These are phyloP conservation scores for Vireo altiloquus DNA, from an alignment of 2,113 vertebrate genomes.

Conservation along the genomic window DNA sequence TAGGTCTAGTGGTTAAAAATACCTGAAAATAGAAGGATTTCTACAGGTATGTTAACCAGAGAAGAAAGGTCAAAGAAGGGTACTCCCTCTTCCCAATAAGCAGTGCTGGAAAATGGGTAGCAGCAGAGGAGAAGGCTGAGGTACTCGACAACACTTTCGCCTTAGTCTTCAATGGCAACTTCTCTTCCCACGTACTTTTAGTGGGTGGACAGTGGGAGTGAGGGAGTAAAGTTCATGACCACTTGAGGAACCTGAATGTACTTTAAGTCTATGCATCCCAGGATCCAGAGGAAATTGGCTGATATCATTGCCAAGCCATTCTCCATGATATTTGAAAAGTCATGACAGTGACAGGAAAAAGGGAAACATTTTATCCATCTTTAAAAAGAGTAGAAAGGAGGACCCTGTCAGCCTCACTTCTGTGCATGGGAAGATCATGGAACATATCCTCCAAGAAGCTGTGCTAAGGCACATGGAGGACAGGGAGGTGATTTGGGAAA, in stretches of 20 bases:
- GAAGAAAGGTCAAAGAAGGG: not conserved
- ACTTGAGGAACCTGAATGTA: not conserved
- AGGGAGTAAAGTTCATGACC: not conserved
- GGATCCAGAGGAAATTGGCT: not conserved
- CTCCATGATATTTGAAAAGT: not conserved
- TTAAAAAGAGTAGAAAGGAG: not conserved
- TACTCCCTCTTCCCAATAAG: not conserved
- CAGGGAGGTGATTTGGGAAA: not conserved
- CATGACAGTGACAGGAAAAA: not conserved
- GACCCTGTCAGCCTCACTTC: too few species aligned
- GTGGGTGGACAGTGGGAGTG: not conserved
- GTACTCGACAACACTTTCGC: not conserved
- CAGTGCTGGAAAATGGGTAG: not conserved
- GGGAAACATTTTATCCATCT: not conserved
- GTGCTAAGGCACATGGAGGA: not conserved
- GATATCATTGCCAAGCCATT: not conserved
- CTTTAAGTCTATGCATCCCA: not conserved
- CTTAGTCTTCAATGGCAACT: not conserved
- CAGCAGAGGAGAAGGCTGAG: not conserved
- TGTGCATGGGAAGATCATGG: not conserved
- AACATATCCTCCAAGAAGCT: not conserved
- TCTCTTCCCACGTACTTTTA: not conserved
- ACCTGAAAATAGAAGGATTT: not conserved
- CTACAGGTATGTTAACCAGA: not conserved
- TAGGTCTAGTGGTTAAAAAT: not conserved